Base-by-base conservation (phyloP, 2,888 invertebrate species). In the Macrosoma leucophasiata region DNA sequence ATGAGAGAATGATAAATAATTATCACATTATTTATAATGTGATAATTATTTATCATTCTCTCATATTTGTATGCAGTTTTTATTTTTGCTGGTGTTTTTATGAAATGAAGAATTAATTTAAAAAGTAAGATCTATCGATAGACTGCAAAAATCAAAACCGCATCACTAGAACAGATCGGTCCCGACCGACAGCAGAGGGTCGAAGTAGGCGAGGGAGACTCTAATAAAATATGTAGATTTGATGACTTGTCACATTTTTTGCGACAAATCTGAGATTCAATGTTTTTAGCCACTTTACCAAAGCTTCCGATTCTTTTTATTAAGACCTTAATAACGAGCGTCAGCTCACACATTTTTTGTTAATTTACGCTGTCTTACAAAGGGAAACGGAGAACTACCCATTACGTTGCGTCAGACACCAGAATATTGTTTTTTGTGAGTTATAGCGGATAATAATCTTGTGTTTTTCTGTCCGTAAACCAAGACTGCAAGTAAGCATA, bases 171-270 rank as follows among this genome's bases (percentile, higher is more conserved):
- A 48, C 38, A 48, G 51, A 62, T 55, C 55, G 59, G 64, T 62
- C 62, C 62, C 67, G 52, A 62, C 65, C 48, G 44, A 40, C 64
- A 60, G 64, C 75, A 61, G 79, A 79, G 76, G 79, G 78, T 74
- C 71, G 67, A 62, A 69, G 65, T 67, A 62, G 65, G 67, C 65
- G 66, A 71, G 71, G 66, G 71, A 70, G 71, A 74, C 59, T 65
- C 77, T 78, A 82, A 82, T 84, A 82, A 82, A 84, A 84, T 84
- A 82, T 82, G 84, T 74, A 84, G 84, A 84, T 84, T 82, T 82
- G 82, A 84, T 82, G 82, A 84, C 79, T 82, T 84, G 82, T 77
- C 81, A 84, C 77, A 79, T 82, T 82, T 82, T 78, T 84, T 81
- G 78, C 62, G 66, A 76, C 76, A 78, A 81, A 79, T 81, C 79